phyloP scores from a whole-genome alignment of 92 coral and sea anemone species.

The Palythoa caribaeorum region DNA sequence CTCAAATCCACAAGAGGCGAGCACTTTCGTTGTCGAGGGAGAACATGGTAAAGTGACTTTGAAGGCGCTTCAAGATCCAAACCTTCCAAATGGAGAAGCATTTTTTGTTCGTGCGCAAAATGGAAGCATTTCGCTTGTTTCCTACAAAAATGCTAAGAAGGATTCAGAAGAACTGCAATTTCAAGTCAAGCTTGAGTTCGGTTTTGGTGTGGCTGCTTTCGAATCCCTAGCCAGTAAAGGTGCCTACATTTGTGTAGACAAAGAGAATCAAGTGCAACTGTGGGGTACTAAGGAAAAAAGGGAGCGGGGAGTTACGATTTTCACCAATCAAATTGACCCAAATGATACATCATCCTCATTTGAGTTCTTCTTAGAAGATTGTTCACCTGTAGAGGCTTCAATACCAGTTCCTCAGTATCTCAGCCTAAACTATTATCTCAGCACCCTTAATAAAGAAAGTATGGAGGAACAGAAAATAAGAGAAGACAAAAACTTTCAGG shows the following conservation, averaged over 20 bases:
- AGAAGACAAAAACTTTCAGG: conserved; percentile 15
- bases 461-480: no score
- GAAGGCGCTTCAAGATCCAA: no score
- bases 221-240: conserved; percentile 6
- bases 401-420: neutral
- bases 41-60: neutral
- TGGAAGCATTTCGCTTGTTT: neutral
- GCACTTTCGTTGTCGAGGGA: conserved; percentile 49
- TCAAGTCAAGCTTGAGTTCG: no score
- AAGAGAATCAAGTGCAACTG: neutral
- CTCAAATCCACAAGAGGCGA: conserved; percentile 30
- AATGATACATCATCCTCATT: neutral
- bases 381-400: conserved; percentile 38
- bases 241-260: conserved; percentile 26
- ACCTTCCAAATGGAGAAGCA: no score
- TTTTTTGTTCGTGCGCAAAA: neutral
- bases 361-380: neutral
- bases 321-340: conserved; percentile 13
- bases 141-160: neutral
- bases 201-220: no score
- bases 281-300: conserved; percentile 28
- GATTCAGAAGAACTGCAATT: no score
- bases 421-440: no score
- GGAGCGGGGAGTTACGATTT: neutral
- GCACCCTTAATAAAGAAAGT: no score